These are phyloP conservation scores for Euwallacea similis DNA, from an alignment of 1,140 invertebrate genomes.

Conservation along the genomic window DNA sequence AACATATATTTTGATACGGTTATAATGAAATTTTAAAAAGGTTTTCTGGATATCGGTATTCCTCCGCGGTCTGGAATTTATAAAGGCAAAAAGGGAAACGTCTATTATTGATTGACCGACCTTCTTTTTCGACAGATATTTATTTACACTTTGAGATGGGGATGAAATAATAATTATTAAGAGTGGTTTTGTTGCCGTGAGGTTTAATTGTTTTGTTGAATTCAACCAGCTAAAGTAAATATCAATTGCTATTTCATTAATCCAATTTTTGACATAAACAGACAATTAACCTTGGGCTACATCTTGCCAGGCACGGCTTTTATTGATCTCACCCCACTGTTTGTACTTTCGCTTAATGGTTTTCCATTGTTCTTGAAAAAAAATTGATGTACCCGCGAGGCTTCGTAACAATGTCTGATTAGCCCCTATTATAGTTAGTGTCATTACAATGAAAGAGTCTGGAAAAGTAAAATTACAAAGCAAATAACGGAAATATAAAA, in stretches of 20 bases:
- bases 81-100: constrained; percentile 18
- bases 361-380: not conserved
- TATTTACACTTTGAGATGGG: constrained; percentile 7
- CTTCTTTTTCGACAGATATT: constrained; percentile 4
- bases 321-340: not conserved
- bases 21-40: constrained; percentile 18
- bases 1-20: constrained; percentile 14
- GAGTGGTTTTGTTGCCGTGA: no score
- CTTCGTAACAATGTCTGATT: no score
- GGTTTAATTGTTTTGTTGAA: no score
- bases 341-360: constrained; percentile 4
- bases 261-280: not conserved
- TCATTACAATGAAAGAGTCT: no score
- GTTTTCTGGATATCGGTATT: constrained; percentile 8
- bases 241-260: no score
- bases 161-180: not conserved
- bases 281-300: not conserved
- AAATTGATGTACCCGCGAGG: not conserved
- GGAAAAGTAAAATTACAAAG: no score
- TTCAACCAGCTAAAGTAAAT: no score
- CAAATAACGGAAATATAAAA: no score
- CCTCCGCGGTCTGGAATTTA: not conserved
- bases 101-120: constrained; percentile 18
- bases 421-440: no score
- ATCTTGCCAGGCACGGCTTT: not conserved